A percentile compares a stretch with the other conserved stretches of the same genome.
phyloP scores from a whole-genome alignment of 2,797 vertebrate species.

The Silurus lanzhouensis region DNA sequence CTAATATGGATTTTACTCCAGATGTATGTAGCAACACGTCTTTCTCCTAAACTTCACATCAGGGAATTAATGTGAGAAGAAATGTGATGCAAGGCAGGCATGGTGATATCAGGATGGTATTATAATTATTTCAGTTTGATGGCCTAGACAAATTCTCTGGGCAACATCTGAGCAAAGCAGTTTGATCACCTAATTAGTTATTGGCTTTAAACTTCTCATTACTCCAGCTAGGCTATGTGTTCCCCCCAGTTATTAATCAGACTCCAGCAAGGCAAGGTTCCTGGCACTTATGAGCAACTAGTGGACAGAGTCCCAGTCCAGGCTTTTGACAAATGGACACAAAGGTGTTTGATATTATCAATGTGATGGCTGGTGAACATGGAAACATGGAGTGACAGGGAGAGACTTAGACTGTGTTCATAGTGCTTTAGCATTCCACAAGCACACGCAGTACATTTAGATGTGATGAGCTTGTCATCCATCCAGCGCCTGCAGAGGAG shows the following conservation, averaged over 20 bases:
- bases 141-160: constrained; percentile 21
- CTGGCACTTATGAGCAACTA: constrained; percentile 50
- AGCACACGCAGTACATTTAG: constrained; percentile 64
- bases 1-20: constrained; percentile 20
- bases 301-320: constrained; percentile 65
- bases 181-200: constrained; percentile 38
- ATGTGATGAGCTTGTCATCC: constrained; percentile 66
- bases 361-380: constrained; percentile 52
- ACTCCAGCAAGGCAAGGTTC: constrained; percentile 23
- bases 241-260: constrained; percentile 40
- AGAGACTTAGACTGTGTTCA: constrained; percentile 60
- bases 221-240: constrained; percentile 22
- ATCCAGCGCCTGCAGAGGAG: constrained; percentile 59
- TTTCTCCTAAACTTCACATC: not conserved
- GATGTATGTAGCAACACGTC: not conserved
- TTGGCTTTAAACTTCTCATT: constrained; percentile 34
- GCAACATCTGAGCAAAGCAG: constrained; percentile 35
- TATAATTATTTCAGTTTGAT: constrained; percentile 6
- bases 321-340: constrained; percentile 66
- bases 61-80: constrained; percentile 1
- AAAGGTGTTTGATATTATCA: constrained; percentile 51
- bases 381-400: constrained; percentile 55
- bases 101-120: constrained; percentile 9
- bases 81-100: not conserved
- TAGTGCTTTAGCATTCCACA: constrained; percentile 59